Evolutionary conservation across 2,113 vertebrate species (phyloP).

Genomic region (Proteles cristata): DNA sequence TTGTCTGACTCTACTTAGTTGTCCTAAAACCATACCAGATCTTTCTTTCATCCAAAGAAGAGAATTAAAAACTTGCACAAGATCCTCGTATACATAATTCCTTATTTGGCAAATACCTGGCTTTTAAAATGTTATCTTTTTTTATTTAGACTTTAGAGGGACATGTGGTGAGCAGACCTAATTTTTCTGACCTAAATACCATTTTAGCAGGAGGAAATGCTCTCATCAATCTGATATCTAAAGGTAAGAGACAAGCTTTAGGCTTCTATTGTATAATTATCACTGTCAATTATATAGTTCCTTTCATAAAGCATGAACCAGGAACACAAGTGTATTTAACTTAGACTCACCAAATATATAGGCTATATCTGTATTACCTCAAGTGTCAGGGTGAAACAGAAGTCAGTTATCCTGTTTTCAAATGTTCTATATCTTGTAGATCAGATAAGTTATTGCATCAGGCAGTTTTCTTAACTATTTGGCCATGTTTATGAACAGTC

Average conservation of each 20-base stretch:
- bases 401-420: not conserved
- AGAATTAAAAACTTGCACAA: not conserved
- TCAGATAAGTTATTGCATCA: not conserved
- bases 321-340: not conserved
- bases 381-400: not conserved
- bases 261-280: not conserved
- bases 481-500: not conserved
- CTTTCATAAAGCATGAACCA: not conserved
- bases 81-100: not conserved
- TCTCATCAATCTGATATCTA: conserved; percentile 85
- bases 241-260: conserved; percentile 79
- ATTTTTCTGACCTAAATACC: conserved; percentile 91
- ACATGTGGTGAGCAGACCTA: conserved; percentile 87
- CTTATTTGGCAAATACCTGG: not conserved
- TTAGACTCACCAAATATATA: not conserved
- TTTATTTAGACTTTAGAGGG: conserved; percentile 89
- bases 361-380: not conserved
- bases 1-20: not conserved
- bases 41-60: not conserved
- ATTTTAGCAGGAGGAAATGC: conserved; percentile 88
- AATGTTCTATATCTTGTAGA: not conserved
- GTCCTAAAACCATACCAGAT: not conserved
- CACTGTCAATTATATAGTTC: not conserved
- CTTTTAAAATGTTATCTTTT: not conserved
- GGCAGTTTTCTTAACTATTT: not conserved